A percentile compares a stretch with the other conserved stretches of the same genome.
Evolutionary conservation across 2,888 invertebrate genomes (phyloP).

Genomic region (Dorcus parallelipipedus): DNA sequence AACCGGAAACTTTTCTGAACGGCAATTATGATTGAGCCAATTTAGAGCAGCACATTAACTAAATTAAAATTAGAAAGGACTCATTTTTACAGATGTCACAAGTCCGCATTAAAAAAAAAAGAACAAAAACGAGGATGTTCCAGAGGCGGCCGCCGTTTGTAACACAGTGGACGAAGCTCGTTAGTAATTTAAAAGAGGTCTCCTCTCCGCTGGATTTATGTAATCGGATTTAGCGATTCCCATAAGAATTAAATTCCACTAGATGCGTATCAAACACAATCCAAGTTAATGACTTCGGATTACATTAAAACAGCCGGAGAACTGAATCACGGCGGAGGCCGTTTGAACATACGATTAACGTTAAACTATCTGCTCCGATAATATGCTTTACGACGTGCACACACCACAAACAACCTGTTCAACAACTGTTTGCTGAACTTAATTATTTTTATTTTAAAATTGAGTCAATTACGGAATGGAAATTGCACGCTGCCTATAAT

Average conservation of each 20-base stretch:
- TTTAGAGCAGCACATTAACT: neutral
- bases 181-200: neutral
- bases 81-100: neutral
- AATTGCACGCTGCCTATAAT: too few species aligned
- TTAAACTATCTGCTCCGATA: neutral
- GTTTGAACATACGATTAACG: neutral
- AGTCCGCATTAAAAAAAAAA: neutral
- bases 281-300: conserved; percentile 7
- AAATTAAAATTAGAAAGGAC: neutral
- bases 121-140: neutral
- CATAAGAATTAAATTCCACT: conserved; percentile 9
- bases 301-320: conserved; percentile 5
- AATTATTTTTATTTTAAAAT: neutral
- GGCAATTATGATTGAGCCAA: neutral
- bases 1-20: too few species aligned
- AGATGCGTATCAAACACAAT: conserved; percentile 5
- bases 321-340: conserved; percentile 2
- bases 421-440: neutral
- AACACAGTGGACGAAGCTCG: neutral
- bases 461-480: too few species aligned
- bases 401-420: neutral
- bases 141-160: neutral
- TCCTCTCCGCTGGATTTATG: conserved; percentile 1
- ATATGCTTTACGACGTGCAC: neutral
- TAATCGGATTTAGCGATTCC: conserved; percentile 5